Base-by-base conservation (phyloP, 1,140 invertebrate genomes). In the Heliconius nattereri region DNA sequence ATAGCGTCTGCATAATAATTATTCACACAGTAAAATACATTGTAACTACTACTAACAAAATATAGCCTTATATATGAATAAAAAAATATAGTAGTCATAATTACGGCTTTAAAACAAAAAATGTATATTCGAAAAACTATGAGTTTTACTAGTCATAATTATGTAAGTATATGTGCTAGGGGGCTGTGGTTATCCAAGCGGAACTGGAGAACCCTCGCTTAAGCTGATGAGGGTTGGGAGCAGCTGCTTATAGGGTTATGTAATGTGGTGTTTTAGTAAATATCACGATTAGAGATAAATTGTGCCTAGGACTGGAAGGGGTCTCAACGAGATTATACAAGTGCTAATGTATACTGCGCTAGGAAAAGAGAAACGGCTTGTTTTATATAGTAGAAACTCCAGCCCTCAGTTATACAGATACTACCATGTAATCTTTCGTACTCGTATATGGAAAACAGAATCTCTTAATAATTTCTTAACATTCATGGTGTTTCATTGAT, bases 141-240 rank as follows among this genome's bases (percentile, higher is more conserved):
- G 26, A n/a, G 60, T 66, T 66, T 66, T 66, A 66, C 26, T 66
- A 66, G 60, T 66, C 60, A 66, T 60, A 75, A 75, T 75, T 66
- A 76, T 75, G 40, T 71, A 74, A 40, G 11, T 52, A 78, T 35
- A 37, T 49, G 45, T 29, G 26, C 52, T n/a, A 66, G 52, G 66
- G 78, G 78, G 78, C n/a, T 74, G 60, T 35, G 78, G 60, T 79
- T 74, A 70, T 75, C 78, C 78, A 71, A 75, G 78, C 78, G 78
- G 74, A 71, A 79, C 78, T 79, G 73, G 60, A 75, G 73, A 71
- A 79, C 78, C 78, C 78, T 79, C 78, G 73, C 49, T 79, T 79
- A 79, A 79, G 73, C 73, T 75, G 73, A 72, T 72, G 73, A 79
- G 78, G 78, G 78, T 79, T 72, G 16, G 73, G 75, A 79, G 73